phyloP scores from a whole-genome alignment of 2,888 invertebrate species.

The Cartodere bifasciata region DNA sequence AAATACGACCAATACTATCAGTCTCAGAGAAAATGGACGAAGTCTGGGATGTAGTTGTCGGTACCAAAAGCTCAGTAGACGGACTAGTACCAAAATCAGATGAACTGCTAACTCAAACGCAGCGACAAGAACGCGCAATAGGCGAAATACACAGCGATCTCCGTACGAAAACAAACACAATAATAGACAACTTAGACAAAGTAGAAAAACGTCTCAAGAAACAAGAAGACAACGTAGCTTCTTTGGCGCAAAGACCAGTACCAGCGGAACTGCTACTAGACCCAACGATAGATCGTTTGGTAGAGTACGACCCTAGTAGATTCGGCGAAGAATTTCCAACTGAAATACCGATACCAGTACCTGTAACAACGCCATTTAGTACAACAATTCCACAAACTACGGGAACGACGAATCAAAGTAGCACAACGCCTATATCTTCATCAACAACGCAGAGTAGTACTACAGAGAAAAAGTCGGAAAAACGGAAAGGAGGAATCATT shows the following conservation, averaged over 20 bases:
- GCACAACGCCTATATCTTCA: constrained; percentile 23
- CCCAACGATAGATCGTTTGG: constrained; percentile 66
- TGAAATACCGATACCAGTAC: constrained; percentile 28
- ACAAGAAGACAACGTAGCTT: constrained; percentile 73
- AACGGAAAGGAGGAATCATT: constrained; percentile 71
- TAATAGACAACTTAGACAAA: constrained; percentile 77
- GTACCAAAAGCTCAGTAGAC: constrained; percentile 78
- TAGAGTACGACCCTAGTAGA: constrained; percentile 54
- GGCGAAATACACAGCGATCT: constrained; percentile 76
- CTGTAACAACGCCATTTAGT: constrained; percentile 24
- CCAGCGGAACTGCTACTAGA: constrained; percentile 61
- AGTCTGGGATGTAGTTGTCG: constrained; percentile 82
- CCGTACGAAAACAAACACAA: constrained; percentile 69
- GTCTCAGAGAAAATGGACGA: constrained; percentile 86
- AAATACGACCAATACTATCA: constrained; percentile 73
- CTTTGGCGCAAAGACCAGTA: constrained; percentile 60
- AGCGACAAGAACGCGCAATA: constrained; percentile 75
- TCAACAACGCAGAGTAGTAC: constrained; percentile 13
- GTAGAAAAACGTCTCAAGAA: constrained; percentile 74
- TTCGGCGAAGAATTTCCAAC: constrained; percentile 26
- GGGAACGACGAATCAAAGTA: constrained; percentile 22
- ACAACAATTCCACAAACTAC: constrained; percentile 36
- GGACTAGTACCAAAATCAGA: constrained; percentile 78
- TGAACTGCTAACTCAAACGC: constrained; percentile 71
- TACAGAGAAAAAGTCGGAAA: constrained; percentile 36